These are phyloP conservation scores for Aviceda subcristata DNA, from an alignment of 2,113 vertebrate genomes.

Conservation along the genomic window DNA sequence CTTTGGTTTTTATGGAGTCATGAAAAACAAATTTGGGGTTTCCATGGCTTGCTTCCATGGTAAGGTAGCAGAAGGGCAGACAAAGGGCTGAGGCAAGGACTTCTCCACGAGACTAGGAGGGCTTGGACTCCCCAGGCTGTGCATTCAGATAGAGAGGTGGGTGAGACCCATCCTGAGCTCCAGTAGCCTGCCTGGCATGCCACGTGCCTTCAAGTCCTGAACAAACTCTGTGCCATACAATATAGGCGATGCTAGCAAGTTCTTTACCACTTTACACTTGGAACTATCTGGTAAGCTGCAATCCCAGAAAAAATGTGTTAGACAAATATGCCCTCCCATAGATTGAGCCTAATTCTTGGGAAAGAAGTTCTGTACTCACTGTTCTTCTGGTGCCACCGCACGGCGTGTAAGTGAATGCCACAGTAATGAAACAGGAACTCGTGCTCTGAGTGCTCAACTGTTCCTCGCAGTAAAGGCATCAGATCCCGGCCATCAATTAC, in stretches of 20 bases:
- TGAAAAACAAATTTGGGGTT: not conserved
- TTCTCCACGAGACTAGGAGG: not conserved
- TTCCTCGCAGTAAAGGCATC: constrained; percentile 81
- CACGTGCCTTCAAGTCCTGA: accelerated
- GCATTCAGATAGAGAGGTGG: not conserved
- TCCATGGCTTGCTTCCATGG: not conserved
- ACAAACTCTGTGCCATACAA: not conserved
- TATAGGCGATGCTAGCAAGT: not conserved
- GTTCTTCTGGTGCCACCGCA: constrained; percentile 82
- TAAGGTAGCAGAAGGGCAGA: not conserved
- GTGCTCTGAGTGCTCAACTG: constrained; percentile 72
- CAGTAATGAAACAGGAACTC: constrained; percentile 95
- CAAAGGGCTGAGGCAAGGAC: not conserved
- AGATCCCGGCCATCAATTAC: constrained; percentile 85
- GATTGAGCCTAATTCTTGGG: not conserved
- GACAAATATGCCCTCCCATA: not conserved
- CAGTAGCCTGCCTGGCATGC: not conserved
- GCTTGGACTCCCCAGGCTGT: not conserved
- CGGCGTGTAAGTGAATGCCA: constrained; percentile 79
- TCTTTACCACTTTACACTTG: not conserved
- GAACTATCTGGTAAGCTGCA: not conserved
- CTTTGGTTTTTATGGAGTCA: not conserved
- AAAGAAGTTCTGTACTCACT: constrained; percentile 71
- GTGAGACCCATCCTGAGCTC: not conserved
- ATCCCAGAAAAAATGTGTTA: not conserved